phyloP scores from a whole-genome alignment of 1,140 invertebrate species.

The Habropoda laboriosa region DNA sequence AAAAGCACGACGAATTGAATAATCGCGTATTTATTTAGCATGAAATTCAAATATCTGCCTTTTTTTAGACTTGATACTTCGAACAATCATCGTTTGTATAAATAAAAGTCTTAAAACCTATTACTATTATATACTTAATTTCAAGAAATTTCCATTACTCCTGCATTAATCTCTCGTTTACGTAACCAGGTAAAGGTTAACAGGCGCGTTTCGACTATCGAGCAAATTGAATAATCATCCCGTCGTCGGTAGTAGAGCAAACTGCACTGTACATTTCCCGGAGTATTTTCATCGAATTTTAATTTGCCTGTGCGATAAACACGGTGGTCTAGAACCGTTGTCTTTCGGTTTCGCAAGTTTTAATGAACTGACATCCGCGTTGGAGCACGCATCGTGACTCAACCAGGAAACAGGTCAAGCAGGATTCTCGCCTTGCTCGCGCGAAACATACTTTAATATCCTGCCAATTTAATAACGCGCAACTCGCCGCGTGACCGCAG shows the following conservation, averaged over 20 bases:
- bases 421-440: not conserved
- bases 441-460: constrained; percentile 65
- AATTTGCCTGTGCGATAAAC: not conserved
- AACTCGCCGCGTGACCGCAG: not conserved
- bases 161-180: too few species aligned
- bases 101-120: too few species aligned
- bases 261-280: too few species aligned
- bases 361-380: constrained; percentile 1
- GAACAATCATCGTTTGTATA: too few species aligned
- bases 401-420: constrained; percentile 3
- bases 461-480: constrained; percentile 60
- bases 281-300: not conserved
- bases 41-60: too few species aligned
- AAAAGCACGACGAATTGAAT: not conserved
- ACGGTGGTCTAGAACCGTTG: too few species aligned
- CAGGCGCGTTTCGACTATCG: not conserved
- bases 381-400: not conserved
- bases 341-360: not conserved
- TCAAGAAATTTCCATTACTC: too few species aligned
- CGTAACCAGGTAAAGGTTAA: not conserved
- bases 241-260: not conserved
- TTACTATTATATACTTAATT: too few species aligned
- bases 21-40: too few species aligned
- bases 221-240: not conserved
- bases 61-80: too few species aligned